Evolutionary conservation across 2,888 invertebrate species (phyloP).

Genomic region (Trisateles emortualis): DNA sequence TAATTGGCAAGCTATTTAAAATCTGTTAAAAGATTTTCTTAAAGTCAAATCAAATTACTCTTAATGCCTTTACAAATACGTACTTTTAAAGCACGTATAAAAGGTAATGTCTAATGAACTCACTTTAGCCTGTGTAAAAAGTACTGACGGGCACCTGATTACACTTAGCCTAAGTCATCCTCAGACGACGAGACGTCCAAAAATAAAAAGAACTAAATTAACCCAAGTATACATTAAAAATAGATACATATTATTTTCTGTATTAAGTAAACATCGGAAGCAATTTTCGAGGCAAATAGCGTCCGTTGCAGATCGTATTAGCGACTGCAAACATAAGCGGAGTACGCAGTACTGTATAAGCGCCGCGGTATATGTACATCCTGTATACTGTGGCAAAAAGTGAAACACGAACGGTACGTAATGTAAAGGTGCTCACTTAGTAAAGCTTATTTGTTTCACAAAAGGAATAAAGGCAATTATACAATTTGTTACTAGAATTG

Average conservation of each 20-base stretch:
- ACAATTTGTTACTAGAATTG: too few relatives aligned
- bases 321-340: slow-evolving; percentile 44
- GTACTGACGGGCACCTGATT: too few relatives aligned
- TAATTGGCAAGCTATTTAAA: too few relatives aligned
- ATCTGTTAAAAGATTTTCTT: too few relatives aligned
- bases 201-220: slow-evolving; percentile 1
- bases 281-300: slow-evolving; percentile 58
- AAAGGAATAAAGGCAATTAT: too few relatives aligned
- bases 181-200: neutral
- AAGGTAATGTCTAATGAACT: too few relatives aligned
- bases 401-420: slow-evolving; percentile 46
- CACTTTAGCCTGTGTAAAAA: too few relatives aligned
- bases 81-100: too few relatives aligned
- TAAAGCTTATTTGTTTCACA: neutral
- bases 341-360: slow-evolving; percentile 16
- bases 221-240: neutral
- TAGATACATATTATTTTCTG: slow-evolving; percentile 10
- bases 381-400: slow-evolving; percentile 46
- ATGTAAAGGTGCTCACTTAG: neutral
- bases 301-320: slow-evolving; percentile 58
- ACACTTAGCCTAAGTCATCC: too few relatives aligned
- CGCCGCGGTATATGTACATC: slow-evolving; percentile 17
- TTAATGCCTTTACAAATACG: too few relatives aligned
- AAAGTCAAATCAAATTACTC: too few relatives aligned
- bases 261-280: slow-evolving; percentile 52